Evolutionary conservation across 2,113 vertebrate species (phyloP).

Genomic region (Sigmodon hispidus): DNA sequence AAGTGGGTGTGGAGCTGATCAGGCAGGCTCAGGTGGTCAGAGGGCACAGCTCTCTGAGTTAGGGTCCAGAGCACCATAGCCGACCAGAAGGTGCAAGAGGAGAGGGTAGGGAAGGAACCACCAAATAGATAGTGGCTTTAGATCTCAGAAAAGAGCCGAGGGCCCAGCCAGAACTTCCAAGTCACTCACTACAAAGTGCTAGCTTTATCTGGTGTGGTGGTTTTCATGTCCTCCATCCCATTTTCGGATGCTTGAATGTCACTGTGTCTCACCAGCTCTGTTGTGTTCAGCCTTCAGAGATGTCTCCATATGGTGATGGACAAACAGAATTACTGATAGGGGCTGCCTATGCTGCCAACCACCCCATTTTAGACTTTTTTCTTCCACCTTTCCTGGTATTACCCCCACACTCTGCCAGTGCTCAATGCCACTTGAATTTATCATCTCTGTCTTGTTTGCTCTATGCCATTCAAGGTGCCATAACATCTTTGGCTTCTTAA

Average conservation of each 20-base stretch:
- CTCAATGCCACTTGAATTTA: neutral
- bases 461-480: neutral
- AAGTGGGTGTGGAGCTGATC: neutral
- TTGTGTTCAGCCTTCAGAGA: neutral
- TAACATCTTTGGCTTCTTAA: neutral
- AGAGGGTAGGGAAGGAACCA: neutral
- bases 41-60: neutral
- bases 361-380: too few species aligned
- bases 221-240: neutral
- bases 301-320: neutral
- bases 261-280: neutral
- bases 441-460: neutral
- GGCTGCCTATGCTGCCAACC: neutral
- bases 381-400: neutral
- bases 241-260: neutral
- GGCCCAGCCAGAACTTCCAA: neutral
- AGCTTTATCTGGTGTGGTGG: neutral
- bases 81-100: neutral
- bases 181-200: neutral
- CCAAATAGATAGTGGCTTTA: neutral
- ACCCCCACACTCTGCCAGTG: neutral
- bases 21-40: neutral
- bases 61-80: neutral
- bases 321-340: rapidly evolving
- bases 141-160: neutral